A percentile compares a stretch with the other conserved stretches of the same genome.
Conservation (phyloP, 1,140 invertebrate genomes). For the Heterodera schachtii region DNA sequence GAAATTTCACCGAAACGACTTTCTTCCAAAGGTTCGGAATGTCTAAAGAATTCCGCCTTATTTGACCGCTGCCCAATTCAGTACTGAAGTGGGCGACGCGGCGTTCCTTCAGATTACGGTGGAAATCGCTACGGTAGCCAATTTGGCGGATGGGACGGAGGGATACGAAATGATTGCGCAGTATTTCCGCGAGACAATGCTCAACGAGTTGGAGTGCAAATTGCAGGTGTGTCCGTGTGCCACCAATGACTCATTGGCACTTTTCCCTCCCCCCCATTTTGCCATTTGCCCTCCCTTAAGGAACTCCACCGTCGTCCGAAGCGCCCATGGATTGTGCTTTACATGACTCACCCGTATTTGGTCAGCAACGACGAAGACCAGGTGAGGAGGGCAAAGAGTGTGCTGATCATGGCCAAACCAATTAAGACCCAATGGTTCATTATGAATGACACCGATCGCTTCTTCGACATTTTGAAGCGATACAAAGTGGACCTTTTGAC, state of each 20-base stretch:
- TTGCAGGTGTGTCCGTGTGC: slow-evolving; percentile 8
- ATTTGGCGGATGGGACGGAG: slow-evolving; percentile 23
- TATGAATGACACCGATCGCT: slow-evolving; percentile 27
- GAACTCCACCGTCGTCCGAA: slow-evolving; percentile 24
- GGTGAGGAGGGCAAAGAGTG: not conserved
- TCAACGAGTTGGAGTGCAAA: slow-evolving; percentile 38
- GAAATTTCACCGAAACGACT: slow-evolving; percentile 25
- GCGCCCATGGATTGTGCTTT: slow-evolving; percentile 34
- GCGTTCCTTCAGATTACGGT: slow-evolving; percentile 33
- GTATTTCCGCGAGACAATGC: slow-evolving; percentile 39
- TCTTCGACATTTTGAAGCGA: slow-evolving; percentile 34
- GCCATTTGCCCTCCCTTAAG: not conserved
- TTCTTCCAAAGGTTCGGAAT: slow-evolving; percentile 23
- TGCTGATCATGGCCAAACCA: not conserved
- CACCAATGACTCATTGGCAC: too few relatives aligned
- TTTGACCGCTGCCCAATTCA: slow-evolving; percentile 4
- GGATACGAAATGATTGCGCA: slow-evolving; percentile 26
- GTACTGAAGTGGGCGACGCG: slow-evolving; percentile 23
- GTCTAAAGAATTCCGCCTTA: not conserved
- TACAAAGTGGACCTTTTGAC: slow-evolving; percentile 31
- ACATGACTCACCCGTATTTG: slow-evolving; percentile 30
- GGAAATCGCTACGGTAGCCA: slow-evolving; percentile 29
- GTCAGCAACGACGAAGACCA: slow-evolving; percentile 24
- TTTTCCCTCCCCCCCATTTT: too few relatives aligned
- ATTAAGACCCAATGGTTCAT: slow-evolving; percentile 27